Percentiles rank a stretch among this genome's conserved stretches.
Conservation (phyloP, 2,888 invertebrate species). For the Lydus trimaculatus region DNA sequence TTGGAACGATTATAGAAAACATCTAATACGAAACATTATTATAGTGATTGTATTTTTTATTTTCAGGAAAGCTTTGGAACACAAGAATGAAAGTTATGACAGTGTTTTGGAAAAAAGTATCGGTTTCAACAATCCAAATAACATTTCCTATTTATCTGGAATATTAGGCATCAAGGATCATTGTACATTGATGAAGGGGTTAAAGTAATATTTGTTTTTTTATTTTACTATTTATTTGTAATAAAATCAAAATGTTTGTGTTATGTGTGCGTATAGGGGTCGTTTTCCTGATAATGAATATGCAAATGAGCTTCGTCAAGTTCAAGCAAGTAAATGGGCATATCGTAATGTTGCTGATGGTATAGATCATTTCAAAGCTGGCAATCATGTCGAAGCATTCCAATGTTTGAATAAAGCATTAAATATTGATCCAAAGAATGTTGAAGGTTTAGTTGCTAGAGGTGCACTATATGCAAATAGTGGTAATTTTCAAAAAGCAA, state of each 20-base stretch:
- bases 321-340: slow-evolving; percentile 93
- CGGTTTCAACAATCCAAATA: slow-evolving; percentile 90
- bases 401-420: slow-evolving; percentile 93
- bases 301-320: slow-evolving; percentile 83
- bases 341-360: slow-evolving; percentile 93
- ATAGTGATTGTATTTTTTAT: slow-evolving; percentile 18
- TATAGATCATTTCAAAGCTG: slow-evolving; percentile 92
- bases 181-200: slow-evolving; percentile 72
- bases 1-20: slow-evolving; percentile 13
- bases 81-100: slow-evolving; percentile 81
- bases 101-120: slow-evolving; percentile 82
- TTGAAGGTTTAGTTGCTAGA: slow-evolving; percentile 90
- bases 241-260: not conserved
- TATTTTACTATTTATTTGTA: slow-evolving; percentile 6
- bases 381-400: slow-evolving; percentile 92
- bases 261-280: slow-evolving; percentile 62
- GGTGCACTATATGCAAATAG: slow-evolving; percentile 94
- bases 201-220: slow-evolving; percentile 72
- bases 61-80: slow-evolving; percentile 79
- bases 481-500: slow-evolving; percentile 91
- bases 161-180: slow-evolving; percentile 76
- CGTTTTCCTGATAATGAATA: slow-evolving; percentile 83
- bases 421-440: slow-evolving; percentile 89
- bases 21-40: slow-evolving; percentile 13
- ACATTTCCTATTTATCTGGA: slow-evolving; percentile 81